Evolutionary conservation across 2,113 vertebrate species (phyloP), one percentile per base, ranked within the genome.

Genomic region (Thermophis baileyi): DNA sequence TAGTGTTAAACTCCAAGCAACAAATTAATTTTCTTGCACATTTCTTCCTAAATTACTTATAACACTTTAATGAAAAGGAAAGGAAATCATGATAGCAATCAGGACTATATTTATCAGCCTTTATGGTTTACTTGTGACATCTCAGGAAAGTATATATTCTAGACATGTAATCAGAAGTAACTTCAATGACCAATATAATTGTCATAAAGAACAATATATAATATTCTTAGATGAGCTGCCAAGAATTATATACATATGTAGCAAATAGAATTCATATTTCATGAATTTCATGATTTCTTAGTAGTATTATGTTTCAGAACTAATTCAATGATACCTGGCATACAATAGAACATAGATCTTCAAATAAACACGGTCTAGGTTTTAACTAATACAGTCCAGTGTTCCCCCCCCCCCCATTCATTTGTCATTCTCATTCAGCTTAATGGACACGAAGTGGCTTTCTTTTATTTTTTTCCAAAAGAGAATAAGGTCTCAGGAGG

Each of bases 161-260:
- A 92, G 20, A 53, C 27, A 54, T 94, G 60, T 85, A 95, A 11
- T 95, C 93, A 95, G 93, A 63, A 96, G 3, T 91, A 95, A 91
- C 69, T 91, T 63, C 47, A 93, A 10, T 93, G 74, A 54, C 91
- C 74, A 69, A 9, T 0, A 0, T 93, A 89, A 94, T 35, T 92
- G 63, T 69, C 63, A 89, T 63, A 40, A n/a, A 6, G 1, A 86
- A 20, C 9, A 85, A 46, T 49, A 91, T 46, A 16, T 8, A 93
- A 69, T 91, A 92, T 54, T 57, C 24, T 89, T 1, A 2, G 3
- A n/a, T 85, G 74, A 94, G 50, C 94, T 93, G 92, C 3, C 4
- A 47, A 50, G 11, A 9, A 20, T 90, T 49, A 49, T 49, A 4
- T 22, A 60, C 8, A 2, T 22, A 0, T 50, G 24, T 51, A 69